These are phyloP conservation scores for Acrossocheilus fasciatus DNA, from an alignment of 2,797 vertebrate species.

Conservation along the genomic window DNA sequence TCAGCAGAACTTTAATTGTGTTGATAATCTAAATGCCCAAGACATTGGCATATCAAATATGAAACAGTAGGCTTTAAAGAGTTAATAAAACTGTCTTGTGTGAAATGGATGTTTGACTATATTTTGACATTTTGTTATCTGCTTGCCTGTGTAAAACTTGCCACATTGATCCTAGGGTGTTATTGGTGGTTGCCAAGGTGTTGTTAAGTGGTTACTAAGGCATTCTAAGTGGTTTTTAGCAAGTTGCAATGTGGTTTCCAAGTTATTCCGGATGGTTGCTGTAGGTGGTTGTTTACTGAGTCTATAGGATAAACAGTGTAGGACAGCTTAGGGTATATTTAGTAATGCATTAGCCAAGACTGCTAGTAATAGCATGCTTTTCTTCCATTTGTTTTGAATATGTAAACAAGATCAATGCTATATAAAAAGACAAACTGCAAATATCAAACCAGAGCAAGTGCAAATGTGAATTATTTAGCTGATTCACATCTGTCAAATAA, in stretches of 20 bases:
- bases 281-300: not conserved
- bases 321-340: not conserved
- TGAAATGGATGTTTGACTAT: not conserved
- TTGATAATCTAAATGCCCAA: not conserved
- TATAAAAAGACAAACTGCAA: not conserved
- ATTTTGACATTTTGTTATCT: no score
- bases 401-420: not conserved
- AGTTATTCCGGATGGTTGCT: not conserved
- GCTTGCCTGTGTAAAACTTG: not conserved
- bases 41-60: not conserved
- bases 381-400: not conserved
- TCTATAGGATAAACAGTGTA: not conserved
- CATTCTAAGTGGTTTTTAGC: not conserved
- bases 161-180: not conserved
- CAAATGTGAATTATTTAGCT: not conserved
- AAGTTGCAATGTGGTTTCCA: not conserved
- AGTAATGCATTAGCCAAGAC: not conserved
- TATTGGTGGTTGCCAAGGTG: not conserved
- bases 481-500: not conserved
- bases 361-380: not conserved
- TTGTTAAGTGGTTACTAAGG: not conserved
- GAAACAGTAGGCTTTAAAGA: not conserved
- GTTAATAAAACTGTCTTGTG: not conserved
- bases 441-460: not conserved
- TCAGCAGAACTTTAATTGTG: not conserved